phyloP scores from a whole-genome alignment of 2,888 invertebrate genomes.

The Leptinotarsa rubiginosa region DNA sequence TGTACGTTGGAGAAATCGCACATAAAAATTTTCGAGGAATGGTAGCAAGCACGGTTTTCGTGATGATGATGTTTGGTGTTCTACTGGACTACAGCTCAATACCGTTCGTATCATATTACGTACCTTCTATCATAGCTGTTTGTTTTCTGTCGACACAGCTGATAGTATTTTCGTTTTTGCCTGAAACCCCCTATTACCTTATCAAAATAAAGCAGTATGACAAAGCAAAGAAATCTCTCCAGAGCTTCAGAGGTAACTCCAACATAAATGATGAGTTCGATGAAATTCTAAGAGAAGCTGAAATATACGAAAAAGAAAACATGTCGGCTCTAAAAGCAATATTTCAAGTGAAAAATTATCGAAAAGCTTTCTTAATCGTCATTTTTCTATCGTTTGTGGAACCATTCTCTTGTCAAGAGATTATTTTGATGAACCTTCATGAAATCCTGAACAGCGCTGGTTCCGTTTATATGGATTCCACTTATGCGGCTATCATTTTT shows the following conservation, averaged over 20 bases:
- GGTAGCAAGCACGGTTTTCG: constrained; percentile 60
- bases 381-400: constrained; percentile 60
- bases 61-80: constrained; percentile 62
- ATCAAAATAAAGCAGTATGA: constrained; percentile 56
- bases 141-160: constrained; percentile 56
- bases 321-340: constrained; percentile 59
- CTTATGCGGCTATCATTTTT: constrained; percentile 60
- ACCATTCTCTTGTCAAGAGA: constrained; percentile 63
- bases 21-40: constrained; percentile 62
- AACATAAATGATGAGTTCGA: constrained; percentile 59
- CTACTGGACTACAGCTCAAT: constrained; percentile 56
- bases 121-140: constrained; percentile 59
- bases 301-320: constrained; percentile 58
- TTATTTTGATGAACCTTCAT: constrained; percentile 64
- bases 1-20: constrained; percentile 64
- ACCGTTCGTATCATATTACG: constrained; percentile 59
- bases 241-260: constrained; percentile 52
- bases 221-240: constrained; percentile 57
- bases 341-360: constrained; percentile 59
- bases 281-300: constrained; percentile 59
- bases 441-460: constrained; percentile 60
- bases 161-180: constrained; percentile 60
- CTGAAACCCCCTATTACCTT: constrained; percentile 62
- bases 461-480: constrained; percentile 56
- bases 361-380: constrained; percentile 61